Evolutionary conservation across 1,140 invertebrate genomes (phyloP).

Genomic region (Adelges cooleyi): DNA sequence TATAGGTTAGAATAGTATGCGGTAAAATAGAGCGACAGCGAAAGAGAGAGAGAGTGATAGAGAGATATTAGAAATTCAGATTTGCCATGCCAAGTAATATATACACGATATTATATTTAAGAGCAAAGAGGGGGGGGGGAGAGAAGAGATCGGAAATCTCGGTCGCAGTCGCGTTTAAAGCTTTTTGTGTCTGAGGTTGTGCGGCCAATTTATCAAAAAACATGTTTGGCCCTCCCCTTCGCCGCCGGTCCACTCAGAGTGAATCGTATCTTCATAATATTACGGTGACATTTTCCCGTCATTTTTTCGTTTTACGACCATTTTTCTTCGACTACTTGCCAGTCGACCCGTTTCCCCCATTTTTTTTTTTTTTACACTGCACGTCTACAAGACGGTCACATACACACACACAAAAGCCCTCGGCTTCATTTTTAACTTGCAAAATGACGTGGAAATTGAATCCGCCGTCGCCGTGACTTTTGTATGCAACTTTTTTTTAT

Average conservation of each 20-base stretch:
- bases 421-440: constrained; percentile 19
- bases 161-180: constrained; percentile 6
- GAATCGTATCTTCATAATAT: constrained; percentile 27
- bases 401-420: not conserved
- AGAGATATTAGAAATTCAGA: constrained; percentile 28
- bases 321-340: constrained; percentile 12
- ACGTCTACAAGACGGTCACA: not conserved
- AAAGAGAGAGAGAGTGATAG: not conserved
- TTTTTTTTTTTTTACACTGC: no score
- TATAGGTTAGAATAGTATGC: no score
- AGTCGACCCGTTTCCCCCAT: not conserved
- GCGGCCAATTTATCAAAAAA: constrained; percentile 28
- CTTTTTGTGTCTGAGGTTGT: constrained; percentile 25
- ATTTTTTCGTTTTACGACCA: constrained; percentile 28
- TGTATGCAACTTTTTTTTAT: not conserved
- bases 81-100: not conserved
- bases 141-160: not conserved
- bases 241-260: not conserved
- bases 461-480: constrained; percentile 1
- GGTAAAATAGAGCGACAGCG: not conserved
- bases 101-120: not conserved
- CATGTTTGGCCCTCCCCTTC: constrained; percentile 12
- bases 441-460: constrained; percentile 27
- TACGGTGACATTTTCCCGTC: constrained; percentile 27
- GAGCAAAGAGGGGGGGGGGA: not conserved